Base-by-base conservation (phyloP, 64 coral and sea anemone genomes). In the Montipora capricornis region DNA sequence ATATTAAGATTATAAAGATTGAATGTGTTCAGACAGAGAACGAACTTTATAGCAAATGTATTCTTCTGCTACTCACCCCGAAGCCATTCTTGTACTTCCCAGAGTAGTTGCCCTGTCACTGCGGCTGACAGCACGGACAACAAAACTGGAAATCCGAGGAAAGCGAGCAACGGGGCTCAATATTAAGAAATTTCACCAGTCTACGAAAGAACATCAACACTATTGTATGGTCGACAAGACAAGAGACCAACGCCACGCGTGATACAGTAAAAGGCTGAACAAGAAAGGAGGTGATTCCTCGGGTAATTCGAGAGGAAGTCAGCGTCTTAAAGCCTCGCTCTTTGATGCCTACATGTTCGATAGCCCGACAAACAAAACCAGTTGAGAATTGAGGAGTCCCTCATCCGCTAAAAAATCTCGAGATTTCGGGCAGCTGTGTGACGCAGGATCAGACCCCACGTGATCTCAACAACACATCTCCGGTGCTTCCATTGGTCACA, bases 351-450 rank as follows among this genome's bases (percentile, higher is more conserved):
- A 93, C 92, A 93, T 93, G 80, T 93, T 93, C 83, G 81, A 64
- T 78, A 47, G 48, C 81, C 82, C 46, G 37, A 74, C 82, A 77
- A 50, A 85, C 81, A 92, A 92, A 84, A 85, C 73, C 81, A 85
- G 75, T 62, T 24, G 52, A 75, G 75, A 85, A 74, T 57, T 83
- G 19, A 58, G 80, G 58, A 91, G 79, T 82, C 89, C 80, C 73
- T 91, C 89, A 92, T 92, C 90, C 90, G 90, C 90, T 83, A 92
- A 92, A 71, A 55, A 86, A 84, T 93, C 87, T 88, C 75, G 92
- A 93, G 82, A 88, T 87, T 93, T 88, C 87, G 85, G 68, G 92
- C 92, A 93, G 92, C 92, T 93, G 92, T 92, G 90, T 93, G 92
- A 93, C 92, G 92, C 92, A 93, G 84, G 88, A 93, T 84, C 83